Conservation (phyloP, 2,888 invertebrate species). For the Carpatolechia fugitivella region DNA sequence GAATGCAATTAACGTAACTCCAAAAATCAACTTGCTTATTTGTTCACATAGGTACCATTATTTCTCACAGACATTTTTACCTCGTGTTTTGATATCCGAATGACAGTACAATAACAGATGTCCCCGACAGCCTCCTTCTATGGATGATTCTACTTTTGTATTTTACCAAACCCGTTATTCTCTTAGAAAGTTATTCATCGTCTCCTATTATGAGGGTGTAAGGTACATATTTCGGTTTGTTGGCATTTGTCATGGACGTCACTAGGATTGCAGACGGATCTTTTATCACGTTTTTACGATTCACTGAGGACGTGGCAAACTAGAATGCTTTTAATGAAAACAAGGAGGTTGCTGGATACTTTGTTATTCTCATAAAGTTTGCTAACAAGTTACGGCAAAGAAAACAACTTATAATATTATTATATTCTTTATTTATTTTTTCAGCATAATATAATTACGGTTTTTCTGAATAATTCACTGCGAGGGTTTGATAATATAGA, state of each 20-base stretch:
- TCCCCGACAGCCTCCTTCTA: slow-evolving; percentile 21
- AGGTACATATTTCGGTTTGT: background rate
- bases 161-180: slow-evolving; percentile 15
- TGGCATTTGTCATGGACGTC: background rate
- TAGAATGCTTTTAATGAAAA: slow-evolving; percentile 33
- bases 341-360: slow-evolving; percentile 12
- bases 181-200: background rate
- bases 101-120: slow-evolving; percentile 25
- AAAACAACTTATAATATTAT: no score
- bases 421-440: no score
- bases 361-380: slow-evolving; percentile 1
- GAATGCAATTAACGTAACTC: no score
- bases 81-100: slow-evolving; percentile 17
- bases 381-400: background rate
- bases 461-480: no score
- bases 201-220: background rate
- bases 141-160: slow-evolving; percentile 30
- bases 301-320: slow-evolving; percentile 32
- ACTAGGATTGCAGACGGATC: slow-evolving; percentile 1
- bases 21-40: no score
- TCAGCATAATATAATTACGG: no score
- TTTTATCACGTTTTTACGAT: slow-evolving; percentile 36
- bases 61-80: slow-evolving; percentile 2
- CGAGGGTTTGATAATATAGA: no score
- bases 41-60: background rate